Evolutionary conservation across 1,140 invertebrate species (phyloP), one percentile per base, ranked within the genome.

Genomic region (Diorhabda carinulata): DNA sequence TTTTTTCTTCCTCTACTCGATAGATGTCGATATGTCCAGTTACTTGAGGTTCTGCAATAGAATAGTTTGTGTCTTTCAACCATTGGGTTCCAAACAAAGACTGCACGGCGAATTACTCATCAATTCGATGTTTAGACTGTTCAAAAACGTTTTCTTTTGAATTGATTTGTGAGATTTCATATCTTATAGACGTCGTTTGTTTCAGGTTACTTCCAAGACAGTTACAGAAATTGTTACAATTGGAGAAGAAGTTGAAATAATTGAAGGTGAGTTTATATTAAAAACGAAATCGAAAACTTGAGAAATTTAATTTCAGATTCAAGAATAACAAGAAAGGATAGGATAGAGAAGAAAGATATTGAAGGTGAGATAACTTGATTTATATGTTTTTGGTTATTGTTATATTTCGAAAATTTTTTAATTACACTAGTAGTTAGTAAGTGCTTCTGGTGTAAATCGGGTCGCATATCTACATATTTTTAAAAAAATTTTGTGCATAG

Each of bases 211-310:
- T 9, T 61, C 59, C 42, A 76, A 73, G 67, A 25, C 70, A 47
- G 64, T 73, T 56, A 70, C 69, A 64, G 73, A 77, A 72, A 75
- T 66, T 56, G 77, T 77, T 25, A 74, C 72, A 9, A 71, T 79
- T 43, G 68, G 58, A 40, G 71, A 77, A 74, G 71, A 77, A 75
- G 68, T 77, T 63, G 76, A 78, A 77, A 73, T 79, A 57, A 67
- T 74, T 57, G 73, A 73, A 72, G 78, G 78, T 78, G 73, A 78
- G 78, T 78, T 68, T 67, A 59, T 67, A 8, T 52, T 52, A 8
- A 4, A 52, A 6, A 52, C 8, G 45, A 52, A 6, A 52, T 6
- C 8, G 45, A 52, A 6, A 52, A 52, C 2, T 52, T 9, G 8
- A 5, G 45, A 25, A 52, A 52, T 52, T 52, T 52, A 52, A 52